phyloP scores from a whole-genome alignment of 2,113 vertebrate genomes.

The Neodon shergylaensis region DNA sequence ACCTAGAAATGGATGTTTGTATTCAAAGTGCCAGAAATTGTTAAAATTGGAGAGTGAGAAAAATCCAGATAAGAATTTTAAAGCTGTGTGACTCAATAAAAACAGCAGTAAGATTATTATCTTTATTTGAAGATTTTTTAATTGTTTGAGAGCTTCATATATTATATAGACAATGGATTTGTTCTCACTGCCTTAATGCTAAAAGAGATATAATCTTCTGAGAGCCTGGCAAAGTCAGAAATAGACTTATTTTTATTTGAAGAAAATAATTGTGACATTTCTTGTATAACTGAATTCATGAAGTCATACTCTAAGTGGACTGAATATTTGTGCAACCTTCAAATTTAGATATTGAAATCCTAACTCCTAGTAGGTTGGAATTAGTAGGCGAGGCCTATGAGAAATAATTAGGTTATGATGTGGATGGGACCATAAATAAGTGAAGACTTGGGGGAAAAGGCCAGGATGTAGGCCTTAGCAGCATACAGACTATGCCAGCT shows the following conservation, averaged over 20 bases:
- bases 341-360: not conserved
- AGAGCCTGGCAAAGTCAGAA: not conserved
- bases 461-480: not conserved
- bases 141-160: not conserved
- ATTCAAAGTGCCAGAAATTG: not conserved
- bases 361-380: not conserved
- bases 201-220: not conserved
- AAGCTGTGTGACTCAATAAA: not conserved
- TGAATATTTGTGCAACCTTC: not conserved
- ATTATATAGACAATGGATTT: not conserved
- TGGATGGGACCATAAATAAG: not conserved
- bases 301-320: not conserved
- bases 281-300: not conserved
- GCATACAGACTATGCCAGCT: not conserved
- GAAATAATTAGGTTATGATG: not conserved
- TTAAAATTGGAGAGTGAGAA: slow-evolving; percentile 4
- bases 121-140: not conserved
- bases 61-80: not conserved
- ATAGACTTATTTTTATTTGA: slow-evolving; percentile 31
- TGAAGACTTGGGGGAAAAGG: not conserved
- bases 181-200: not conserved
- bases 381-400: not conserved
- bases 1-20: not conserved
- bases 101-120: not conserved
- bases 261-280: slow-evolving; percentile 2